Base-by-base conservation (phyloP, 1,140 invertebrate species). In the Physella acuta region DNA sequence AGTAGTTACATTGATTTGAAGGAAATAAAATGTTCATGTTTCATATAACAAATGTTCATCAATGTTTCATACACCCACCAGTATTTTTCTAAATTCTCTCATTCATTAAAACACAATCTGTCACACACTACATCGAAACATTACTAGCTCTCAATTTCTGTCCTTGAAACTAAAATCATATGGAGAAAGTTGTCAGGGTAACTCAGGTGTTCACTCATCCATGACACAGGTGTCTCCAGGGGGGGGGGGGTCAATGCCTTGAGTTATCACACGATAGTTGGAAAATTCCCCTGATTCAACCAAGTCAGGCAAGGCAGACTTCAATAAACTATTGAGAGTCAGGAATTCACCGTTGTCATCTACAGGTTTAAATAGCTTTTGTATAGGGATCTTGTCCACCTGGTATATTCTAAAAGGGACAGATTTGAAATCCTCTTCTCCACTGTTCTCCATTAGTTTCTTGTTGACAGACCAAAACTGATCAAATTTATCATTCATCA, bases 141-240 rank as follows among this genome's bases (percentile, higher is more conserved):
- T 36, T n/a, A 34, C 59, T 39, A 73, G 28, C 68, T 65, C 58
- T 73, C 71, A 67, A 51, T 58, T 0, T 70, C 28, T 14, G 56
- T 24, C 36, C 28, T 39, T 34, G 68, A 53, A 14, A 68, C 56
- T n/a, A 84, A 33, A 73, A 82, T 85, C 39, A 88, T 84, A 89
- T 99, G 97, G 71, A 99, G 86, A 86, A 99, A 99, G 86, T 99
- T 99, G 84, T 99, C 97, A 2, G 97, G 95, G 87, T 98, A 98
- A 84, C 95, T 97, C 62, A 99, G 87, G 85, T 99, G 95, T 87
- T 98, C 94, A 20, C 94, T 95, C 81, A 99, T 89, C 96, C 97
- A 99, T 80, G 97, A 93, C 8, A 99, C 78, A 3, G 96, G 94
- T n/a, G 94, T 95, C 59, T 97, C 92, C 49, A 90, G 78, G 3